phyloP scores from a whole-genome alignment of 2,113 vertebrate species.

The Labeo rohita region DNA sequence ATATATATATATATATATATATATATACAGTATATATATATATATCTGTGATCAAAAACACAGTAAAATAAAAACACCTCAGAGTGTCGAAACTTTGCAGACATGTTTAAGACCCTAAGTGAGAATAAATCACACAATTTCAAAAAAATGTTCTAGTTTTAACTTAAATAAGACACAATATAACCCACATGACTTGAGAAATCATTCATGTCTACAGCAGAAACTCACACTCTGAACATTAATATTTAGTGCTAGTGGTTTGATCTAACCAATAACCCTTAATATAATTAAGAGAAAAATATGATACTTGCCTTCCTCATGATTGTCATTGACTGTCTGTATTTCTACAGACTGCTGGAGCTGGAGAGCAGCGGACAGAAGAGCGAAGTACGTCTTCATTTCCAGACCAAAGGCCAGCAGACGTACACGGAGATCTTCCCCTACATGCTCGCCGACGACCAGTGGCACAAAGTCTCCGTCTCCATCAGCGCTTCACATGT shows the following conservation, averaged over 20 bases:
- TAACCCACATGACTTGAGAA: not conserved
- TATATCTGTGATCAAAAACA: no score
- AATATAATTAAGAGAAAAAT: not conserved
- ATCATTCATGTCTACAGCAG: not conserved
- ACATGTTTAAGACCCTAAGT: not conserved
- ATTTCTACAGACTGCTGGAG: slow-evolving; percentile 85
- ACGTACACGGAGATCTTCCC: slow-evolving; percentile 95
- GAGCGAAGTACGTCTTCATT: slow-evolving; percentile 94
- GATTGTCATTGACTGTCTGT: not conserved
- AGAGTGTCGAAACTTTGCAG: not conserved
- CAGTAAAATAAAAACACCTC: not conserved
- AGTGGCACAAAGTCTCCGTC: slow-evolving; percentile 95
- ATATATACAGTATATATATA: no score
- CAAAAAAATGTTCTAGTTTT: not conserved
- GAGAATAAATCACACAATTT: not conserved
- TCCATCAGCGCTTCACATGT: slow-evolving; percentile 94
- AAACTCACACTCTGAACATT: not conserved
- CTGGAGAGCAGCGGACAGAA: slow-evolving; percentile 96
- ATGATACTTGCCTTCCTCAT: not conserved
- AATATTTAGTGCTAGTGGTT: not conserved
- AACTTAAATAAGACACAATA: not conserved
- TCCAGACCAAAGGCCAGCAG: slow-evolving; percentile 85
- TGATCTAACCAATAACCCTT: not conserved
- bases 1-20: no score
- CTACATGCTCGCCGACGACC: slow-evolving; percentile 92